A percentile compares a stretch with the other conserved stretches of the same genome.
These are phyloP conservation scores for Endotricha flammealis DNA, from an alignment of 2,888 invertebrate genomes.

Conservation along the genomic window DNA sequence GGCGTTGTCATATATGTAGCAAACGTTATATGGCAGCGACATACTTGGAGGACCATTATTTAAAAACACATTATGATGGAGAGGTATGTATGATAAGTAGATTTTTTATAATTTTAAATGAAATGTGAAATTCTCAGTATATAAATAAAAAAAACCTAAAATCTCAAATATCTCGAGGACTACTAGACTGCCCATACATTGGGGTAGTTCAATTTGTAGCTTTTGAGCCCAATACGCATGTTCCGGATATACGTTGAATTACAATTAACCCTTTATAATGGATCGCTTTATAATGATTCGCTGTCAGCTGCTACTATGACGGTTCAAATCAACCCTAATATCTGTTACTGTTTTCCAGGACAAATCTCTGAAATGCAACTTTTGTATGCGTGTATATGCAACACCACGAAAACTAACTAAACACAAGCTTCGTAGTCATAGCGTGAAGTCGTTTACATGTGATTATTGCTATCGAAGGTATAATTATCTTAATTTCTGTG, in stretches of 20 bases:
- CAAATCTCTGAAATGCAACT: conserved; percentile 30
- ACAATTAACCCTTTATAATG: too few relatives aligned
- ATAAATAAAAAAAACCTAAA: too few relatives aligned
- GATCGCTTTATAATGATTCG: too few relatives aligned
- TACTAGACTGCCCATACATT: too few relatives aligned
- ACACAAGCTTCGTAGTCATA: conserved; percentile 32
- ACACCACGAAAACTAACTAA: conserved; percentile 29
- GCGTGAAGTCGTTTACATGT: conserved; percentile 32
- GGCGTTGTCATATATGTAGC: conserved; percentile 42
- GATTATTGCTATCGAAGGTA: conserved; percentile 50
- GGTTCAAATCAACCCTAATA: too few relatives aligned
- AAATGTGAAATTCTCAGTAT: too few relatives aligned
- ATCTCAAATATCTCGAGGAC: too few relatives aligned
- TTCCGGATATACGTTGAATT: too few relatives aligned
- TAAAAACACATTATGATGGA: conserved; percentile 34
- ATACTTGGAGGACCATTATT: conserved; percentile 46
- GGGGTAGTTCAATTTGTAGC: too few relatives aligned
- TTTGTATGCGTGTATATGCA: conserved; percentile 29
- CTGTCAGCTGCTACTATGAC: too few relatives aligned
- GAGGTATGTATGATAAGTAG: conserved; percentile 30
- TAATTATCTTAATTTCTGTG: too few relatives aligned
- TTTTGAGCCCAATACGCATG: too few relatives aligned
- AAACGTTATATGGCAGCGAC: conserved; percentile 22
- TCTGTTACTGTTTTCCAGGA: conserved; percentile 33
- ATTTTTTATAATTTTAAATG: not conserved